Evolutionary conservation across 2,888 invertebrate genomes (phyloP).

Genomic region (Brachypalpus laphriformis): DNA sequence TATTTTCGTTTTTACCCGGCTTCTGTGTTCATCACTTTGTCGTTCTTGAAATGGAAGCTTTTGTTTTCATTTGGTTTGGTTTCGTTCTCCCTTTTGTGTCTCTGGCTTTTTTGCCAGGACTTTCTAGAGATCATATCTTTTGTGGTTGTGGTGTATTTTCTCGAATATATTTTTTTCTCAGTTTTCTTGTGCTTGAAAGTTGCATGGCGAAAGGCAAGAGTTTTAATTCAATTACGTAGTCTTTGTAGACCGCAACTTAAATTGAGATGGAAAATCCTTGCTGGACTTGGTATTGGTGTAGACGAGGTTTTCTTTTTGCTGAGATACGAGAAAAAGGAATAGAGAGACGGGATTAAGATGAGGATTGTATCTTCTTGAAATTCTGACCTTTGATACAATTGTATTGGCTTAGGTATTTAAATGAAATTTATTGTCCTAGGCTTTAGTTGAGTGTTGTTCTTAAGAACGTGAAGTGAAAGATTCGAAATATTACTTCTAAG

Average conservation of each 20-base stretch:
- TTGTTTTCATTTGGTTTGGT: constrained; percentile 63
- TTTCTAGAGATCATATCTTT: constrained; percentile 62
- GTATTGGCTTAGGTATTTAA: not conserved
- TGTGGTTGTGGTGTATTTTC: constrained; percentile 58
- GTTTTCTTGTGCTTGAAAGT: not conserved
- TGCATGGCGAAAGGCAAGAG: constrained; percentile 41
- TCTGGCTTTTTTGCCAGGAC: constrained; percentile 24
- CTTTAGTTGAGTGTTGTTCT: not conserved
- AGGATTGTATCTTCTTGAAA: not conserved
- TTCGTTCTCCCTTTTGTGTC: constrained; percentile 11
- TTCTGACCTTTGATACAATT: not conserved
- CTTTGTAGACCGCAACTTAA: constrained; percentile 63
- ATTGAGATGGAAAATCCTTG: constrained; percentile 63
- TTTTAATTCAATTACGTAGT: constrained; percentile 71
- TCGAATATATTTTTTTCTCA: not conserved
- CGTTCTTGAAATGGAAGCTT: constrained; percentile 56
- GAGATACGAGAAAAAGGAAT: not conserved
- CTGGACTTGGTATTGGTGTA: constrained; percentile 27
- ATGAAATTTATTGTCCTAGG: not conserved
- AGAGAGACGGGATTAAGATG: constrained; percentile 2
- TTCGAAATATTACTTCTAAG: not conserved
- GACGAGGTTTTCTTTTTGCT: not conserved
- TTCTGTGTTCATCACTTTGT: constrained; percentile 55
- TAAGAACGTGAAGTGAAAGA: not conserved
- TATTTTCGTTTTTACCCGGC: not conserved